Conservation (phyloP, 2,888 invertebrate genomes). For the Monochamus alternatus region DNA sequence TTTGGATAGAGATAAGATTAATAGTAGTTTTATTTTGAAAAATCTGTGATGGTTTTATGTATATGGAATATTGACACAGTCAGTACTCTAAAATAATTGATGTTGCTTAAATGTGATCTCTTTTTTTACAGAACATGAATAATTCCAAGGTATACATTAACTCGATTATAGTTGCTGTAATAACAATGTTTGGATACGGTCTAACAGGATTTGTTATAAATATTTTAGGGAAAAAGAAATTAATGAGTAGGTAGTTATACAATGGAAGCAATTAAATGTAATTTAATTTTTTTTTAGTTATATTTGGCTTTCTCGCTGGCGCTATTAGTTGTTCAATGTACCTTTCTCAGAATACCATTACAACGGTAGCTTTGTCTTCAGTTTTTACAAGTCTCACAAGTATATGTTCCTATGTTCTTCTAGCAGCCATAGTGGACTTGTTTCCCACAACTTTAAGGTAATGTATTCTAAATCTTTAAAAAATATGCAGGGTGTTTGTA, state of each 20-base stretch:
- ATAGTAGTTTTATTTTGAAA: too few species aligned
- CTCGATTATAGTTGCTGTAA: conserved; percentile 21
- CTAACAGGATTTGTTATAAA: conserved; percentile 31
- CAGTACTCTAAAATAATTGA: too few species aligned
- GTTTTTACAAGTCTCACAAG: conserved; percentile 73
- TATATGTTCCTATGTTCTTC: conserved; percentile 75
- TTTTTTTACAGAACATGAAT: conserved; percentile 13
- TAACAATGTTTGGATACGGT: conserved; percentile 20
- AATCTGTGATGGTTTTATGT: too few species aligned
- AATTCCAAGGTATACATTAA: conserved; percentile 20
- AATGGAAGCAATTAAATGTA: not conserved
- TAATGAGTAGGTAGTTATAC: conserved; percentile 26
- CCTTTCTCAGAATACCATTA: conserved; percentile 72
- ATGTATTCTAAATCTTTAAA: not conserved
- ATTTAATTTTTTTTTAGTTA: conserved; percentile 57
- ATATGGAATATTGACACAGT: too few species aligned
- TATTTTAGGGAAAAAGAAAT: conserved; percentile 18
- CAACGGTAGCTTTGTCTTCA: conserved; percentile 75
- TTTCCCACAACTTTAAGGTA: conserved; percentile 81
- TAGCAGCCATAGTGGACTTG: conserved; percentile 77
- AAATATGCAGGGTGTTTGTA: too few species aligned
- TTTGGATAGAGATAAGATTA: too few species aligned
- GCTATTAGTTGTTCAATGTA: conserved; percentile 73
- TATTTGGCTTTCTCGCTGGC: conserved; percentile 68
- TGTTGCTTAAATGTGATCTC: too few species aligned